Evolutionary conservation across 2,888 invertebrate genomes (phyloP).

Genomic region (Azorinus chamasolen): DNA sequence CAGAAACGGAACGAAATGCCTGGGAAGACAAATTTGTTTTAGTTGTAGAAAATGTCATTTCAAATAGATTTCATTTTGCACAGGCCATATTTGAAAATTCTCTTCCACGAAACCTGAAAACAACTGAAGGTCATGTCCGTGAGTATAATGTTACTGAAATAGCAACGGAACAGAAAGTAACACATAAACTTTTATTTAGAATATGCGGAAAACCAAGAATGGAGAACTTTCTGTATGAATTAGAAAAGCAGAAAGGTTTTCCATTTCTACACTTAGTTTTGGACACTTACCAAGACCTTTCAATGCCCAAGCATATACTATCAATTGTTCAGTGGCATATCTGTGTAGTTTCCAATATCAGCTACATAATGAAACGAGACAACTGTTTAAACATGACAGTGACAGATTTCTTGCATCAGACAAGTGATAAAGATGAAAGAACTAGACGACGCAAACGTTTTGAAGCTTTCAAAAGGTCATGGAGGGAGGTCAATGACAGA

Average conservation of each 20-base stretch:
- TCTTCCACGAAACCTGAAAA: not conserved
- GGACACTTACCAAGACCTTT: slow-evolving; percentile 19
- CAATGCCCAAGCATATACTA: slow-evolving; percentile 43
- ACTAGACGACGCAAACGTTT: slow-evolving; percentile 9
- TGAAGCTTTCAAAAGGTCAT: slow-evolving; percentile 13
- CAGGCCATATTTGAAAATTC: not conserved
- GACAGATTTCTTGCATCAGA: slow-evolving; percentile 27
- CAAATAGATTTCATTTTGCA: slow-evolving; percentile 16
- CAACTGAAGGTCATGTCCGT: not conserved
- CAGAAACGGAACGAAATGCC: not conserved
- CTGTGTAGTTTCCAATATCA: slow-evolving; percentile 42
- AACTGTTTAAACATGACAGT: slow-evolving; percentile 56
- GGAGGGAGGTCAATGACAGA: slow-evolving; percentile 9
- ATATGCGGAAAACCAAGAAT: slow-evolving; percentile 9
- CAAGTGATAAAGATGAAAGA: slow-evolving; percentile 8
- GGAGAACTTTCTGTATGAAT: slow-evolving; percentile 28
- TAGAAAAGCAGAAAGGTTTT: slow-evolving; percentile 16
- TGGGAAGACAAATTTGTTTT: slow-evolving; percentile 28
- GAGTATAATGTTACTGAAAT: not conserved
- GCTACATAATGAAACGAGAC: slow-evolving; percentile 58
- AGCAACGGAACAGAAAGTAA: not conserved
- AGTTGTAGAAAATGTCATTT: slow-evolving; percentile 6
- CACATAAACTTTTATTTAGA: slow-evolving; percentile 31
- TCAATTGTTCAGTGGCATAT: slow-evolving; percentile 66
- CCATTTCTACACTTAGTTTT: slow-evolving; percentile 45